These are phyloP conservation scores for Standfussiana lucernea DNA, from an alignment of 2,888 invertebrate species.

Conservation along the genomic window DNA sequence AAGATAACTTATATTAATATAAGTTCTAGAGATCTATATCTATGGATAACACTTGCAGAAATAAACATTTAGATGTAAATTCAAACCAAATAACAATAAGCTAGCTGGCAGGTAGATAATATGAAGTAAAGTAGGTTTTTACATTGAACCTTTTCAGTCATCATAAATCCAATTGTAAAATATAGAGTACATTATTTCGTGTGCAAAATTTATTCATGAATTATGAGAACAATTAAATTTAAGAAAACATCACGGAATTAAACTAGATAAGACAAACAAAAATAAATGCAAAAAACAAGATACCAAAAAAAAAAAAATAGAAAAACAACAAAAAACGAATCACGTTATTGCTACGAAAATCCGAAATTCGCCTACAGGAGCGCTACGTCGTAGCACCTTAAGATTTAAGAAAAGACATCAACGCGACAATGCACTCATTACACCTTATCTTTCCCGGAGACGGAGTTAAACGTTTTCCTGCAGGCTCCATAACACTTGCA, in stretches of 20 bases:
- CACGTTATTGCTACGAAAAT: conserved; percentile 27
- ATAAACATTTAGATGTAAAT: conserved; percentile 1
- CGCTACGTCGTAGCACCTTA: conserved; percentile 71
- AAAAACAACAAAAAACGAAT: background rate
- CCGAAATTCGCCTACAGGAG: conserved; percentile 47
- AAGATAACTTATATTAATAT: background rate
- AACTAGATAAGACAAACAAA: background rate
- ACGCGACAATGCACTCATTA: conserved; percentile 75
- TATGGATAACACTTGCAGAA: background rate
- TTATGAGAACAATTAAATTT: background rate
- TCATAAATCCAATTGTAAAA: background rate
- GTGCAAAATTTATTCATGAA: background rate
- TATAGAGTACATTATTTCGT: background rate
- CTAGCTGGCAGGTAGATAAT: no score
- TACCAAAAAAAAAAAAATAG: background rate
- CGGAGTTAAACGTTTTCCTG: conserved; percentile 50
- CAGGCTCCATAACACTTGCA: conserved; percentile 42
- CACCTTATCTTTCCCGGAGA: conserved; percentile 44
- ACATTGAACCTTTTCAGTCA: background rate
- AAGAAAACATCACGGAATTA: conserved; percentile 1
- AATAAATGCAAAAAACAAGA: background rate
- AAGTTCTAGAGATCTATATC: background rate
- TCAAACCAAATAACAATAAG: background rate
- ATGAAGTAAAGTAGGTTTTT: background rate
- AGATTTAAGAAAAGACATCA: conserved; percentile 85